Evolutionary conservation across 2,888 invertebrate genomes (phyloP), one percentile per base, ranked within the genome.

Genomic region (Chrysomela aeneicollis): DNA sequence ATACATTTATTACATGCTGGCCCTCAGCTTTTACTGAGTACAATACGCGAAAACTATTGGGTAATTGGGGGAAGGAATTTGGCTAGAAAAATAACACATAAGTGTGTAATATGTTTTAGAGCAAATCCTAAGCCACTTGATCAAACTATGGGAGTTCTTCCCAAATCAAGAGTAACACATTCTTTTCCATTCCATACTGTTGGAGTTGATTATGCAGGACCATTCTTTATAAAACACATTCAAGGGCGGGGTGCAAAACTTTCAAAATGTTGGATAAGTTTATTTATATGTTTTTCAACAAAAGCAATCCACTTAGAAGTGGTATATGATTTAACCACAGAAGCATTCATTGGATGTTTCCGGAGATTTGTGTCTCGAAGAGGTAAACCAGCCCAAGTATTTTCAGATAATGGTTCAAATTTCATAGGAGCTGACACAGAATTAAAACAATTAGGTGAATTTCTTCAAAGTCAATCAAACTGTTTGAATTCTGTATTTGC

Each of bases 141-240:
- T n/a, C 66, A 59, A 18, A 63, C 63, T 21, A 71, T 71, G 69
- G 67, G 67, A 12, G 49, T 65, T 42, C 46, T 71, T 19, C 69
- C 69, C 3, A 49, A 59, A 15, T 6, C n/a, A 17, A 50, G 71
- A 9, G 49, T 71, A 18, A 37, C n/a, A 10, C 61, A 54, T 12
- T 21, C 50, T 6, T 35, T 47, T 55, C 63, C 67, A 9, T 70
- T 71, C 61, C 18, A 59, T 53, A 61, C 63, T 22, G 42, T 61
- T 15, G 75, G 66, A 4, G 12, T 68, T 18, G 68, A 67, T 42
- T 66, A 64, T 59, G 67, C 63, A 1, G 69, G 66, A 15, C 67
- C 65, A 30, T 59, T 64, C 52, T 12, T 55, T 5, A 51, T 64
- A 10, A 59, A 52, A 5, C 53, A 66, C 49, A 53, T 42, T 5